phyloP scores from a whole-genome alignment of 2,888 invertebrate genomes.

The Leptinotarsa tumamoca region DNA sequence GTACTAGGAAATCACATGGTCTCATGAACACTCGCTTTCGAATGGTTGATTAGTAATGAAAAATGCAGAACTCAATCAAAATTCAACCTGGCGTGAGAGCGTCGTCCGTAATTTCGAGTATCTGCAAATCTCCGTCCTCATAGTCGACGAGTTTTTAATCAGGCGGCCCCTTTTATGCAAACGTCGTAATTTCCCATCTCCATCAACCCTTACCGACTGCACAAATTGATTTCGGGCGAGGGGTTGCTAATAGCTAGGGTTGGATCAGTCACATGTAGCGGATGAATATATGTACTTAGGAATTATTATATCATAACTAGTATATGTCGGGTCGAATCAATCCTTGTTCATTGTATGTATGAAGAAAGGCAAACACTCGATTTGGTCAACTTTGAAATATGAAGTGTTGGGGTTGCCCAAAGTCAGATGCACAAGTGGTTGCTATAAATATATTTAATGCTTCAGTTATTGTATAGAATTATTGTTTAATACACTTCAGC shows the following conservation, averaged over 20 bases:
- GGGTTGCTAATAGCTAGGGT: conserved; percentile 56
- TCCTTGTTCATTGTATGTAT: background rate
- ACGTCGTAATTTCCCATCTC: conserved; percentile 56
- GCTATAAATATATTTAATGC: conserved; percentile 65
- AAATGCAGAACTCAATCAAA: conserved; percentile 29
- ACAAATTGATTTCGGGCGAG: conserved; percentile 61
- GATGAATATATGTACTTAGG: conserved; percentile 58
- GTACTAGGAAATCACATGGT: background rate
- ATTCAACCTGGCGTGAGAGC: conserved; percentile 37
- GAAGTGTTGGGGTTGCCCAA: conserved; percentile 58
- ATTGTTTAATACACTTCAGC: conserved; percentile 48
- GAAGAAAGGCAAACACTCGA: background rate
- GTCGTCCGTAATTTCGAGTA: conserved; percentile 43
- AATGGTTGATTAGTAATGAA: conserved; percentile 21
- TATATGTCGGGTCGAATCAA: conserved; percentile 31
- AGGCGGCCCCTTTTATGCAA: conserved; percentile 57
- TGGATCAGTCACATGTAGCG: conserved; percentile 56
- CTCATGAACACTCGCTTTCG: background rate
- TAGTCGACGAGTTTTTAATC: conserved; percentile 59
- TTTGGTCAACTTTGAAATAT: conserved; percentile 43
- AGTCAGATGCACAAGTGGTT: conserved; percentile 67
- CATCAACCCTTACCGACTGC: conserved; percentile 61
- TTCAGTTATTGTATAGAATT: conserved; percentile 61
- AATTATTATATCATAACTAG: conserved; percentile 64
- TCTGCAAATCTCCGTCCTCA: conserved; percentile 44